Evolutionary conservation across 2,888 invertebrate genomes (phyloP), one percentile per base, ranked within the genome.

Genomic region (Xanthia togata): DNA sequence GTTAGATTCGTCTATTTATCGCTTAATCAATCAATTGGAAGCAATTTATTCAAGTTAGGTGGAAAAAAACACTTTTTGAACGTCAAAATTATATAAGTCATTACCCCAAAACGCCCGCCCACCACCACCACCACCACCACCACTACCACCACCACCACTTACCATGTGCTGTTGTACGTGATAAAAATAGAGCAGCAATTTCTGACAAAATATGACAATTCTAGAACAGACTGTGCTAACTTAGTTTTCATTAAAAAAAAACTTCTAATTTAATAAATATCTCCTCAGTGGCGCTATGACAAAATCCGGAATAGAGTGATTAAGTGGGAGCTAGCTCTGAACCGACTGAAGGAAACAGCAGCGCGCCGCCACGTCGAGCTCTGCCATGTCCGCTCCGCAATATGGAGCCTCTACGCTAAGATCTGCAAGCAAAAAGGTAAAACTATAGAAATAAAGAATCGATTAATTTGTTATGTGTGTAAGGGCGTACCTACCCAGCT

Each of bases 351-450:
- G 89, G 97, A 97, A 78, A 97, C 97, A 0, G 96, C 97, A 0
- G 96, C 97, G 0, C 91, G 91, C 20, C 96, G 97, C 12, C 96
- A 97, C 88, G 95, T 97, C 76, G 97, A 97, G 74, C 91, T 97
- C n/a, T 96, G 96, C 67, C 96, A 97, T 89, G 97, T 97, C 17
- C 94, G 96, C 55, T 91, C 96, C 0, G 97, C 97, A 50, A 96
- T 97, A 64, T 97, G 97, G 97, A 97, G 97, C 80, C 93, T 97
- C 23, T 98, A 97, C 92, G 94, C 96, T 70, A 97, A 97, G 92
- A 97, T 97, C 84, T 97, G 97, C 91, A 95, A 95, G 83, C 97
- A 97, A 80, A 97, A 97, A 89, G 97, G 84, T 74, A 75, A 44
- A 35, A 44, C 38, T 50, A 23, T 26, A 5, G 31, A n/a, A 26